Evolutionary conservation across 2,797 vertebrate genomes (phyloP).

Genomic region (Phoebastria nigripes): DNA sequence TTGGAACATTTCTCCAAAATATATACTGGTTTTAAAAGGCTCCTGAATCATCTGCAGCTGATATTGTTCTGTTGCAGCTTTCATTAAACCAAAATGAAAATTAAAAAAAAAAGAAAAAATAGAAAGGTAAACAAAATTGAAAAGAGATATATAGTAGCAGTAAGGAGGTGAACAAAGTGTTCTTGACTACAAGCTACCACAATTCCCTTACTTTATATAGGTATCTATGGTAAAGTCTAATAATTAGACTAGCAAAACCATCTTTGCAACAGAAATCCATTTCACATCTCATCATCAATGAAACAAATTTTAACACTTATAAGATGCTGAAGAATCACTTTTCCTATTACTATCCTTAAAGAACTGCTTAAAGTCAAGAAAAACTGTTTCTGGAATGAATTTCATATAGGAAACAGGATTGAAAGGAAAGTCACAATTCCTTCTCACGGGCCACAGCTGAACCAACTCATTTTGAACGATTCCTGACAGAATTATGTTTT

Average conservation of each 20-base stretch:
- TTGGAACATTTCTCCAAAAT: not conserved
- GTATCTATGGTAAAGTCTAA: not conserved
- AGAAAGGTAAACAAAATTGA: not conserved
- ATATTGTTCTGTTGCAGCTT: not conserved
- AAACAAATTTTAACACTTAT: not conserved
- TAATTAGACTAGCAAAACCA: not conserved
- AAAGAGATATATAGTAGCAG: not conserved
- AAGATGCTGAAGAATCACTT: not conserved
- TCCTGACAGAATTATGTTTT: not conserved
- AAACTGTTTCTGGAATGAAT: not conserved
- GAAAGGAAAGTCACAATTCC: not conserved
- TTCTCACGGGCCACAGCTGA: not conserved
- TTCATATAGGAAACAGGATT: not conserved
- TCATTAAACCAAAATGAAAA: not conserved
- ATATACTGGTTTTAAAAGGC: not conserved
- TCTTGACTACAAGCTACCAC: not conserved
- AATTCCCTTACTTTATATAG: not conserved
- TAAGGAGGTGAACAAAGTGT: not conserved
- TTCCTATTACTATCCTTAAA: not conserved
- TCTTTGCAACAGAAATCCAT: not conserved
- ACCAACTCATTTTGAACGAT: not conserved
- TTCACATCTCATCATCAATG: not conserved
- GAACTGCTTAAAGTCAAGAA: not conserved
- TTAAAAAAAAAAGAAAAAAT: not conserved
- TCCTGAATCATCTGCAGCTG: not conserved